phyloP scores from a whole-genome alignment of 2,888 invertebrate species.

The Camponotus fellah region DNA sequence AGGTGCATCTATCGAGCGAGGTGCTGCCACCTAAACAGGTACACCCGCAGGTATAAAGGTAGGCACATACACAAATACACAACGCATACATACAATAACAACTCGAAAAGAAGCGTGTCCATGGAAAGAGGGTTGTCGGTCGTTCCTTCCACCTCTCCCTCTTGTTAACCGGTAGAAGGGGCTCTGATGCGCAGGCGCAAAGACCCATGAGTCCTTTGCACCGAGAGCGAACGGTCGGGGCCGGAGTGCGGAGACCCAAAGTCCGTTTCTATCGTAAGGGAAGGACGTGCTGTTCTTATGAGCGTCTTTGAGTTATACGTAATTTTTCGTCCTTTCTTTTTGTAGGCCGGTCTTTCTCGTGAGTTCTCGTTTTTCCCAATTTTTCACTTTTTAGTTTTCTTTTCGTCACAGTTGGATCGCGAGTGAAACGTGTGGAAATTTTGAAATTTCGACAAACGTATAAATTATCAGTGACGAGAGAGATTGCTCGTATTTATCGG shows the following conservation, averaged over 20 bases:
- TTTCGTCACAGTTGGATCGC: conserved; percentile 30
- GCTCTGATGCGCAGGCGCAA: conserved; percentile 72
- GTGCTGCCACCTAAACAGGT: conserved; percentile 79
- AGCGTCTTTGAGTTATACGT: conserved; percentile 55
- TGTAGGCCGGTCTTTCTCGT: not conserved
- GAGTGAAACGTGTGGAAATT: conserved; percentile 37
- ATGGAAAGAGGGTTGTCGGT: conserved; percentile 74
- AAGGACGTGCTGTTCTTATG: conserved; percentile 77
- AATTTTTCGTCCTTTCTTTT: conserved; percentile 56
- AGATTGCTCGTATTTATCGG: conserved; percentile 65
- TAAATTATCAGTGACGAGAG: conserved; percentile 40
- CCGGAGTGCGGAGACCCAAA: conserved; percentile 77
- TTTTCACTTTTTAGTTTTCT: not conserved
- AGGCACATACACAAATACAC: not conserved
- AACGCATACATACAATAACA: conserved; percentile 18
- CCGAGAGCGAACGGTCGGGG: conserved; percentile 68
- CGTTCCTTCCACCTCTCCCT: conserved; percentile 58
- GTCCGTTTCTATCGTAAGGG: conserved; percentile 80
- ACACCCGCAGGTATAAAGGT: conserved; percentile 67
- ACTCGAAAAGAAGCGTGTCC: conserved; percentile 71
- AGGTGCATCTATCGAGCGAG: conserved; percentile 61
- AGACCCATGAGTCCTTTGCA: conserved; percentile 70
- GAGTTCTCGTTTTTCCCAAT: not conserved
- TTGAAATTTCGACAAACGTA: not conserved
- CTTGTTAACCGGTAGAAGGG: conserved; percentile 41